Conservation (phyloP, 2,888 invertebrate species). For the Himalopsyche japonica region DNA sequence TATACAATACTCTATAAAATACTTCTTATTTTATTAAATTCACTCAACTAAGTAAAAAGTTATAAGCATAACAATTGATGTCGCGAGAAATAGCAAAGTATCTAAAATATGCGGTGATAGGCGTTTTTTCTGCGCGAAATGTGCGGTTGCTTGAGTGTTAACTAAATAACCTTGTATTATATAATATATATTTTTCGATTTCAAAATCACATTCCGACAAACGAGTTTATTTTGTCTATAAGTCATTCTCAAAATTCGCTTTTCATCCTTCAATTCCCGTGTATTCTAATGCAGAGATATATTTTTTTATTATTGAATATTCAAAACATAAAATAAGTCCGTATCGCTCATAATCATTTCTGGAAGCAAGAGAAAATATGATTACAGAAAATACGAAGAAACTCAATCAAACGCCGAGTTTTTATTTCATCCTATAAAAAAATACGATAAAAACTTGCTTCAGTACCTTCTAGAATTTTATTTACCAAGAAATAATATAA, state of each 20-base stretch:
- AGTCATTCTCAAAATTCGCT: neutral
- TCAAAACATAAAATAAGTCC: neutral
- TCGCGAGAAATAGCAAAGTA: no score
- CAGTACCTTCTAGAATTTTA: neutral
- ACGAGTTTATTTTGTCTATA: neutral
- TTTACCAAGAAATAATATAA: neutral
- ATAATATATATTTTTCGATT: no score
- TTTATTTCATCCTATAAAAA: neutral
- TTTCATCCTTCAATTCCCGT: neutral
- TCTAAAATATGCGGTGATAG: no score
- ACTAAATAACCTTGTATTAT: neutral
- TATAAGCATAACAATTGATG: no score
- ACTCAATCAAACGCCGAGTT: neutral
- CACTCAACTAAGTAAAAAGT: no score
- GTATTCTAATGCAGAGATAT: neutral
- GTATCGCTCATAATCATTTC: neutral
- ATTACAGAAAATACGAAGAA: neutral
- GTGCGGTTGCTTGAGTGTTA: no score
- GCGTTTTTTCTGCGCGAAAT: no score
- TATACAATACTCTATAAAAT: no score
- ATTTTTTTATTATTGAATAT: neutral
- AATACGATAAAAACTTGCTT: neutral
- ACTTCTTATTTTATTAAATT: no score
- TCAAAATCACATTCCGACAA: neutral
- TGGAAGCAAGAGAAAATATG: neutral